phyloP scores from a whole-genome alignment of 2,888 invertebrate species.

The Alsophila aescularia region DNA sequence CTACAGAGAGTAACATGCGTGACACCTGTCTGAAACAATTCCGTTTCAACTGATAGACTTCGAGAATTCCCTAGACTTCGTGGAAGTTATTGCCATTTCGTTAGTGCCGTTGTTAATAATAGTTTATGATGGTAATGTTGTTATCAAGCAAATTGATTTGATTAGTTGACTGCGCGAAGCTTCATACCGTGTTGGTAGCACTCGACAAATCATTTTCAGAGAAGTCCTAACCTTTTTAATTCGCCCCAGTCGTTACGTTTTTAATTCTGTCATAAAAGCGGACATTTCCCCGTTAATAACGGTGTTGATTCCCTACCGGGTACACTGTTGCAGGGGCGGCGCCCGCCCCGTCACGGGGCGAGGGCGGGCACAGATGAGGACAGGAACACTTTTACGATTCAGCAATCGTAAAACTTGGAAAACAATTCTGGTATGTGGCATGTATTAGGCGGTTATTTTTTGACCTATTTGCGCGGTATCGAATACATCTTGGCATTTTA shows the following conservation, averaged over 20 bases:
- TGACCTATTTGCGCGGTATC: conserved; percentile 26
- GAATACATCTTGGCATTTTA: background rate
- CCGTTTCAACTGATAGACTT: conserved; percentile 9
- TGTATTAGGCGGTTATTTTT: conserved; percentile 28
- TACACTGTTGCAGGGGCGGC: conserved; percentile 30
- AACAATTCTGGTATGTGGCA: conserved; percentile 52
- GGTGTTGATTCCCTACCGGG: conserved; percentile 25
- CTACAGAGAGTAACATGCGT: conserved; percentile 3
- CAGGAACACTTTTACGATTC: conserved; percentile 56
- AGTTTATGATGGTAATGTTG: background rate
- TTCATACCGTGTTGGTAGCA: background rate
- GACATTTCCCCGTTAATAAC: conserved; percentile 21
- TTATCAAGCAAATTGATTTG: no score
- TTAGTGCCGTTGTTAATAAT: background rate
- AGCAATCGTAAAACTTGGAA: conserved; percentile 57
- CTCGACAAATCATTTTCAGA: conserved; percentile 4
- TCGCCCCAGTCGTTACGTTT: conserved; percentile 16
- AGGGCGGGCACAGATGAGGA: conserved; percentile 37
- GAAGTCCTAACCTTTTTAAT: conserved; percentile 11
- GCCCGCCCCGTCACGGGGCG: conserved; percentile 25
- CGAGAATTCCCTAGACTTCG: conserved; percentile 9
- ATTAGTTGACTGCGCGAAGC: no score
- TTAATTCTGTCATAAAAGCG: conserved; percentile 24
- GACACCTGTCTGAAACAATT: conserved; percentile 25
- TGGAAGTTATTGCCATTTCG: background rate